Evolutionary conservation across 2,888 invertebrate species (phyloP), one percentile per base, ranked within the genome.

Genomic region (Thera britannica): DNA sequence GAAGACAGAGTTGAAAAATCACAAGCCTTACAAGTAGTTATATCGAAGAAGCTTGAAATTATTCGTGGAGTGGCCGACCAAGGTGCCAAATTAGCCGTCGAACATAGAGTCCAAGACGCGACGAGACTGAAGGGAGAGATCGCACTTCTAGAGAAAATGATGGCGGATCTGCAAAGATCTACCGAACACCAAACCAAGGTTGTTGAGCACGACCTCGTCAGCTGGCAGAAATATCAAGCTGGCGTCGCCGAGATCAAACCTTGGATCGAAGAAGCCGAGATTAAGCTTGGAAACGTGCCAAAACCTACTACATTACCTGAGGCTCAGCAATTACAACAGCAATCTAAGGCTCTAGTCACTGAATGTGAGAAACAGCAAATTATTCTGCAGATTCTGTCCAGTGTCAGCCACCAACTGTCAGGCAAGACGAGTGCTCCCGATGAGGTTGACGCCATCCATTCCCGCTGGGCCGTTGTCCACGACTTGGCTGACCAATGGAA

Each of bases 231-330:
- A 78, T 98, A 98, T 87, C 97, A 98, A 88, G 94, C 95, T 56
- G 96, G 96, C 65, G 94, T 98, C 44, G 95, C 96, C 69, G 96
- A 97, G 85, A 95, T 98, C 61, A 96, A 97, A 83, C 98, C 98
- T 0, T 98, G 98, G 97, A 95, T 99, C 65, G 97, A 98, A 84
- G 95, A 97, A 83, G 97, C 97, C 23, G 98, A 98, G 91, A 89
- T 96, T n/a, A 97, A 96, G 90, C 95, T 97, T 38, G 95, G 96
- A 23, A 94, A 94, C 71, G 95, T 96, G 7, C 95, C 96, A 4
- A 98, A 97, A 86, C 98, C 98, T 23, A 90, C 95, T 3, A 96
- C 96, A 55, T 91, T 98, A 62, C 94, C 96, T 72, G 98, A 99
- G 92, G 98, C 98, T n/a, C 94, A 96, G 72, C 95, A 96, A 77